These are phyloP conservation scores for Trichopoda pennipes DNA, from an alignment of 2,888 invertebrate species.

Conservation along the genomic window DNA sequence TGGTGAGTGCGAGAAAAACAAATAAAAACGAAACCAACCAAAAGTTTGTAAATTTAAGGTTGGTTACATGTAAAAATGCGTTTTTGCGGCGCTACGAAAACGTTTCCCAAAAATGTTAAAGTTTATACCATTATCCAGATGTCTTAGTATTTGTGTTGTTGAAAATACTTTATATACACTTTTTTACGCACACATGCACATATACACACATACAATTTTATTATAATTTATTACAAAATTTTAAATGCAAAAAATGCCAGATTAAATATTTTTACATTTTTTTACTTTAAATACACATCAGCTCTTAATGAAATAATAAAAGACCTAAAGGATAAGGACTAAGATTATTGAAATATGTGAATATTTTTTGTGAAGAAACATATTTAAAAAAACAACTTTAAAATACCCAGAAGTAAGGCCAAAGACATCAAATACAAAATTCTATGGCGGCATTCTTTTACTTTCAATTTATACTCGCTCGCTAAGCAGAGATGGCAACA, in stretches of 20 bases:
- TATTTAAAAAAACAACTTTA: too few species aligned
- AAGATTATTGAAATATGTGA: too few species aligned
- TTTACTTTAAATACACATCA: constrained; percentile 6
- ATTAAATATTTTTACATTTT: background rate
- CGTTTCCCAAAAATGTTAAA: background rate
- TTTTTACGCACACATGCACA: background rate
- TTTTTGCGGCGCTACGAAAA: constrained; percentile 12
- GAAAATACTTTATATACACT: background rate
- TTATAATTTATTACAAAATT: constrained; percentile 27
- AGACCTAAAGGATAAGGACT: background rate
- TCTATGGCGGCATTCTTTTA: too few species aligned
- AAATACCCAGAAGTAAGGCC: too few species aligned
- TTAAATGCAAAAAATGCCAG: background rate
- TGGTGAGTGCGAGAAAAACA: constrained; percentile 8
- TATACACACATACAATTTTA: background rate
- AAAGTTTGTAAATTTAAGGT: constrained; percentile 15
- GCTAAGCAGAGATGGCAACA: too few species aligned
- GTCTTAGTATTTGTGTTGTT: constrained; percentile 1
- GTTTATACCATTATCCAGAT: background rate
- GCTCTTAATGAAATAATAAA: constrained; percentile 29
- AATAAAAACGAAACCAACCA: constrained; percentile 5
- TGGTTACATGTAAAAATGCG: constrained; percentile 15
- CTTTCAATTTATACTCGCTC: too few species aligned
- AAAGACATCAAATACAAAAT: too few species aligned
- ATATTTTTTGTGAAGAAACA: too few species aligned